These are phyloP conservation scores for Mechanitis mazaeus DNA, from an alignment of 2,888 invertebrate species.

Conservation along the genomic window DNA sequence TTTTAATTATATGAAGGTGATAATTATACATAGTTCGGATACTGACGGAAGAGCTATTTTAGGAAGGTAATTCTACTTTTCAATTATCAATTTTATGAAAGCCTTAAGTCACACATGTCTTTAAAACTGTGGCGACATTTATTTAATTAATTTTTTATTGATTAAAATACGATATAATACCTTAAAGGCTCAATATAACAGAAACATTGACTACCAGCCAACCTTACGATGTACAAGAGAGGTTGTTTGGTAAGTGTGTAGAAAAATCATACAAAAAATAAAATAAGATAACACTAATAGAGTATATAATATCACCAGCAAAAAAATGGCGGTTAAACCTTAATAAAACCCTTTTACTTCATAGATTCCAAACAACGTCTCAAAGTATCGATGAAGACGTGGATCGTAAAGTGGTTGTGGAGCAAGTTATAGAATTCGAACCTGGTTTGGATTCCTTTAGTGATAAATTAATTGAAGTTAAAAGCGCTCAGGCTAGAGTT, in stretches of 20 bases:
- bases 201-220: too few relatives aligned
- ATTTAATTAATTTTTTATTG: too few relatives aligned
- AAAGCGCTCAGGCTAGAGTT: constrained; percentile 91
- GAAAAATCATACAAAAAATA: too few relatives aligned
- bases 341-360: constrained; percentile 10
- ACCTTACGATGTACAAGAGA: too few relatives aligned
- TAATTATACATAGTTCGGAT: constrained; percentile 97
- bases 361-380: constrained; percentile 91
- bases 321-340: too few relatives aligned
- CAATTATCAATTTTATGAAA: not conserved
- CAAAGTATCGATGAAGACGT: constrained; percentile 94
- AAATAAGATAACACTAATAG: too few relatives aligned
- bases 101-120: too few relatives aligned
- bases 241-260: too few relatives aligned
- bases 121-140: too few relatives aligned
- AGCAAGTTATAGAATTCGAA: constrained; percentile 94
- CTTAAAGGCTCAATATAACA: too few relatives aligned
- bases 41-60: constrained; percentile 95
- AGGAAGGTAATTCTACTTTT: constrained; percentile 76
- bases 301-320: too few relatives aligned
- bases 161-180: too few relatives aligned
- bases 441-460: constrained; percentile 91
- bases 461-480: constrained; percentile 87
- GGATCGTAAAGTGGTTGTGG: constrained; percentile 94
- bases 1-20: constrained; percentile 94